A percentile compares a stretch with the other conserved stretches of the same genome.
These are phyloP conservation scores for Hemitrygon akajei DNA, from an alignment of 2,797 vertebrate genomes.

Conservation along the genomic window DNA sequence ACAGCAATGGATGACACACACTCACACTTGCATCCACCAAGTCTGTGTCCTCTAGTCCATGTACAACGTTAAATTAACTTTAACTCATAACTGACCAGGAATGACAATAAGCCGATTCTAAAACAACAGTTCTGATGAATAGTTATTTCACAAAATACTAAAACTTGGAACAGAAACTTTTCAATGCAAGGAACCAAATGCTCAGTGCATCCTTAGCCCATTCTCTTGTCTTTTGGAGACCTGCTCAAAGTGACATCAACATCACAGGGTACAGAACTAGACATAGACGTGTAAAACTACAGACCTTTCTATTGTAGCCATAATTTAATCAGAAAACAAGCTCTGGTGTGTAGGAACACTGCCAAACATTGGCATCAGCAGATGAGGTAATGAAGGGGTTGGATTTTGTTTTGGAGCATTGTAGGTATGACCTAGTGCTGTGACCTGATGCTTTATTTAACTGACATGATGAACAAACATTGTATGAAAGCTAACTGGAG, in stretches of 20 bases:
- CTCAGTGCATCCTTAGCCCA: neutral
- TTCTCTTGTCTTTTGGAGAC: neutral
- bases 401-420: neutral
- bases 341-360: neutral
- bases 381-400: neutral
- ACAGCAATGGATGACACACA: neutral
- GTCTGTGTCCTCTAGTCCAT: neutral
- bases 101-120: neutral
- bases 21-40: neutral
- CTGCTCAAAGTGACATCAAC: neutral
- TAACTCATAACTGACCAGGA: neutral
- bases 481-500: neutral
- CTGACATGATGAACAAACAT: neutral
- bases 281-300: neutral
- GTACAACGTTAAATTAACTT: neutral
- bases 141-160: neutral
- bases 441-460: conserved; percentile 12
- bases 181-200: neutral
- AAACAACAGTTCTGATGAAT: neutral
- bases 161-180: neutral
- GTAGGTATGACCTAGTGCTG: neutral
- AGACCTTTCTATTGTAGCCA: neutral
- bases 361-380: neutral
- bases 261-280: neutral
- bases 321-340: neutral